Evolutionary conservation across 1,140 invertebrate species (phyloP).

Genomic region (Ooceraea biroi): DNA sequence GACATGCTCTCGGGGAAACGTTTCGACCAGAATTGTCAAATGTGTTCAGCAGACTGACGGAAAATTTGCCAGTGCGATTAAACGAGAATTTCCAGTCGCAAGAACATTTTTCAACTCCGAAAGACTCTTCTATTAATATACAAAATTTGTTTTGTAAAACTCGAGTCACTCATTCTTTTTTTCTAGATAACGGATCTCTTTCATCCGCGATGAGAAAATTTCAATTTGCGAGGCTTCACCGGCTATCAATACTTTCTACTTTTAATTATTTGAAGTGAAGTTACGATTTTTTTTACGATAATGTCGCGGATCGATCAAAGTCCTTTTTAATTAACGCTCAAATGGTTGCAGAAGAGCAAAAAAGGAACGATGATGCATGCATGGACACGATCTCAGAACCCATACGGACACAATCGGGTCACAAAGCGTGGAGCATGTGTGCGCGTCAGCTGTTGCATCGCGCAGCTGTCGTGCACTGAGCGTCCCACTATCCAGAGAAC

Average conservation of each 20-base stretch:
- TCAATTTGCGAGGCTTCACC: not conserved
- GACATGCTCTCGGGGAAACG: not conserved
- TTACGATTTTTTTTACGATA: not conserved
- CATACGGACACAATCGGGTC: conserved; percentile 30
- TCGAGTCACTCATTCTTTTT: not conserved
- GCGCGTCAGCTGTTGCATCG: conserved; percentile 77
- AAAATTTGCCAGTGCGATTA: not conserved
- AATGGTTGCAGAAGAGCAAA: not conserved
- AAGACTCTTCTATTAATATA: not conserved
- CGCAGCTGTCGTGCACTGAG: conserved; percentile 68
- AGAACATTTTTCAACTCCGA: not conserved
- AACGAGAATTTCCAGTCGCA: not conserved
- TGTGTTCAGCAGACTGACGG: not conserved
- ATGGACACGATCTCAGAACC: not conserved
- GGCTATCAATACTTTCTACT: not conserved
- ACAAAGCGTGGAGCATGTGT: conserved; percentile 43
- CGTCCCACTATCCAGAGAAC: conserved; percentile 25
- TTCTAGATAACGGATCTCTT: not conserved
- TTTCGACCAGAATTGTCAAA: not conserved
- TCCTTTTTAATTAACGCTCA: conserved; percentile 39
- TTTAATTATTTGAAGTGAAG: not conserved
- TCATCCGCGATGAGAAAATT: not conserved
- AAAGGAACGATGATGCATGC: not conserved
- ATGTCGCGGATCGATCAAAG: conserved; percentile 6
- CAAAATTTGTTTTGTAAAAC: not conserved